Percentiles rank a stretch among this genome's conserved stretches.
These are phyloP conservation scores for Apeira syringaria DNA, from an alignment of 2,888 invertebrate species.

Conservation along the genomic window DNA sequence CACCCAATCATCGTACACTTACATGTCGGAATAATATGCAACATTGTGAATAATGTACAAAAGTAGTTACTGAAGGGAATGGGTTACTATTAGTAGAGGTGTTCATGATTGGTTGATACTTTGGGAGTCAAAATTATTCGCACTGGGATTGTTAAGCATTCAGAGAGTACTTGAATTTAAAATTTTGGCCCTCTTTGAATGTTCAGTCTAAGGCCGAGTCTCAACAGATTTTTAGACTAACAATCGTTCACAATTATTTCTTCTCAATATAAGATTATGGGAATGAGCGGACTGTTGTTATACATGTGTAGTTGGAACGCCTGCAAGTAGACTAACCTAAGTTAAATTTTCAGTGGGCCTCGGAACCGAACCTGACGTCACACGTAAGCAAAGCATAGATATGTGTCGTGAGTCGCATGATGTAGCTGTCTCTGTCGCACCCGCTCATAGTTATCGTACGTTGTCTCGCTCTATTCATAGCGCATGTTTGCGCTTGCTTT, in stretches of 20 bases:
- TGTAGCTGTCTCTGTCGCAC: slow-evolving; percentile 64
- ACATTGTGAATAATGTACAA: slow-evolving; percentile 48
- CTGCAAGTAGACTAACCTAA: slow-evolving; percentile 70
- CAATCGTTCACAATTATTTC: not conserved
- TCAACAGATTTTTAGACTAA: not conserved
- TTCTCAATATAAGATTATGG: not conserved
- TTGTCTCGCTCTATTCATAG: slow-evolving; percentile 55
- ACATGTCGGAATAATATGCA: slow-evolving; percentile 11
- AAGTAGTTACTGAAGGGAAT: slow-evolving; percentile 22
- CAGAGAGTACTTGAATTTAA: not conserved
- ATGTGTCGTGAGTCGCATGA: slow-evolving; percentile 78
- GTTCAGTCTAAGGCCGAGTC: slow-evolving; percentile 1
- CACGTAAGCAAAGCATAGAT: slow-evolving; percentile 76
- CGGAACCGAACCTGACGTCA: slow-evolving; percentile 76
- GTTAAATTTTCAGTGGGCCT: slow-evolving; percentile 80
- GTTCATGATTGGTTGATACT: slow-evolving; percentile 24
- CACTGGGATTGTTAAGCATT: not conserved
- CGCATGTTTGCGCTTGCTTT: slow-evolving; percentile 39
- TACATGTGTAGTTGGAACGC: slow-evolving; percentile 38
- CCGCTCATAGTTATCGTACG: slow-evolving; percentile 57
- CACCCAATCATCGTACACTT: slow-evolving; percentile 20
- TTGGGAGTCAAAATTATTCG: slow-evolving; percentile 21
- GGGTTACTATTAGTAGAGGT: slow-evolving; percentile 24
- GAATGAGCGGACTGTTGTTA: not conserved
- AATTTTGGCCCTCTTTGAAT: not conserved